Evolutionary conservation across 2,888 invertebrate species (phyloP), one percentile per base, ranked within the genome.

Genomic region (Eupithecia insigniata): DNA sequence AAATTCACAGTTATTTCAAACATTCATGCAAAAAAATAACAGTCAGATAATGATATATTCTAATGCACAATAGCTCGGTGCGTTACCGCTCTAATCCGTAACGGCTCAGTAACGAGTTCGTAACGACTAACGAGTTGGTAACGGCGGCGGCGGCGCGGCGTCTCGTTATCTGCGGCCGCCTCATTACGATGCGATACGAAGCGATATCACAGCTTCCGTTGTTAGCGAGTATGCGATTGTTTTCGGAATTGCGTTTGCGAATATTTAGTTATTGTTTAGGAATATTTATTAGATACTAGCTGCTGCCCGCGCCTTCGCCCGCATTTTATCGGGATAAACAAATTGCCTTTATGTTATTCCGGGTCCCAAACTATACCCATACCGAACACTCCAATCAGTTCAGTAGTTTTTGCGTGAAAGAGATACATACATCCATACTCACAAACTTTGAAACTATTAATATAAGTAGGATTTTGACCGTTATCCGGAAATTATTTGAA

Each of bases 91-190:
- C 81, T 87, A 86, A 86, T 79, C 79, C 80, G 69, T 72, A 74
- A 74, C 74, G 74, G 71, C 61, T 84, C 83, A 82, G 82, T 81
- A 80, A 81, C 80, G 84, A 79, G 82, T 76, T 75, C 80, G 80
- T 79, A 80, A 81, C 67, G 67, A 67, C 67, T 71, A 71, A 71
- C 81, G 82, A 80, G 76, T 74, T 65, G 70, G 75, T 79, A 78
- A 79, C 78, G 79, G 70, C 77, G 46, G 68, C 82, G 79, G 81
- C 83, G 78, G 77, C 78, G 70, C 77, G 46, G 68, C 82, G 79
- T 81, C 83, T 91, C 90, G 90, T 90, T 90, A 88, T 85, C 85
- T 80, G 83, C 82, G 78, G 75, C 77, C 76, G 80, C 78, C 87
- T 89, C 90, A 90, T 90, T 90, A 90, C 84, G 79, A 81, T 74